Evolutionary conservation across 2,113 vertebrate species (phyloP).

Genomic region (Peromyscus leucopus): DNA sequence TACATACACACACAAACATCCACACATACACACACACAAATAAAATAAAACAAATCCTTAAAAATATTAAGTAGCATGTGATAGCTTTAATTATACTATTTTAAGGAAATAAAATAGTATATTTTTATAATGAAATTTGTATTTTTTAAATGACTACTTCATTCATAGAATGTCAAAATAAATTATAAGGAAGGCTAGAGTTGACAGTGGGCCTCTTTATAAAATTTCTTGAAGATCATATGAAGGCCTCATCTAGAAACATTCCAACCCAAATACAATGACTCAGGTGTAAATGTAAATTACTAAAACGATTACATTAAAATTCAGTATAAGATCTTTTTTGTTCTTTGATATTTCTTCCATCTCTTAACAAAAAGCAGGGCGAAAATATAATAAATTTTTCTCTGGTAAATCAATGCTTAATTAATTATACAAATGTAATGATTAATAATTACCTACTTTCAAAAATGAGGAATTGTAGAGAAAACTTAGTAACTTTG

Average conservation of each 20-base stretch:
- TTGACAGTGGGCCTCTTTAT: background rate
- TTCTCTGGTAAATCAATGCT: background rate
- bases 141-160: background rate
- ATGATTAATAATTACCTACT: background rate
- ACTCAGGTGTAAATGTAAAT: background rate
- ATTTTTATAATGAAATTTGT: background rate
- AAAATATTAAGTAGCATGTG: background rate
- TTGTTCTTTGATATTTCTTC: background rate
- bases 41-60: background rate
- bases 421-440: background rate
- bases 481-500: background rate
- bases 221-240: background rate
- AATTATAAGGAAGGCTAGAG: background rate
- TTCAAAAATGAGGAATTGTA: background rate
- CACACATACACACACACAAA: too few species aligned
- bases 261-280: background rate
- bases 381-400: background rate
- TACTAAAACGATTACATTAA: background rate
- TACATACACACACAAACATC: background rate
- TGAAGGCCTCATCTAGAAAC: accelerated
- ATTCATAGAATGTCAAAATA: background rate
- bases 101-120: background rate
- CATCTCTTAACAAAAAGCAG: background rate
- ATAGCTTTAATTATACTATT: background rate
- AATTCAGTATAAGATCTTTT: background rate